Conservation (phyloP, 2,888 invertebrate genomes). For the Eupithecia abbreviata region DNA sequence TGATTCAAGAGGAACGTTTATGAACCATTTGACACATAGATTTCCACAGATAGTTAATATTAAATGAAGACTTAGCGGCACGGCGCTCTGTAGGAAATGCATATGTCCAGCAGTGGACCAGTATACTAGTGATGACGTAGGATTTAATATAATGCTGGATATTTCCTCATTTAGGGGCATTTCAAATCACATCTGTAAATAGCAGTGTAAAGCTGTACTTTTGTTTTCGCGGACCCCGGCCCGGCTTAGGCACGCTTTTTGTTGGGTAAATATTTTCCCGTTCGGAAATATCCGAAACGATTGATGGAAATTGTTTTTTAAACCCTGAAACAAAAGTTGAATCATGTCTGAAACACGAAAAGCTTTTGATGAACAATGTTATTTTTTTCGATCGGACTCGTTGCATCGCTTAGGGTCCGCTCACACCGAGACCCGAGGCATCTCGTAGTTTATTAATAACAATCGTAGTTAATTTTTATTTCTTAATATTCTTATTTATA, state of each 20-base stretch:
- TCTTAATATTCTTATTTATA: too few species aligned
- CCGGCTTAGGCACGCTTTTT: conserved; percentile 37
- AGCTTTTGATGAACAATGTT: conserved; percentile 32
- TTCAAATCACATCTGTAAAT: conserved; percentile 29
- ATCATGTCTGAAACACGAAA: conserved; percentile 16
- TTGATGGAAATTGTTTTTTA: conserved; percentile 27
- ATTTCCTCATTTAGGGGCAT: not conserved
- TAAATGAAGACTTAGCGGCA: too few species aligned
- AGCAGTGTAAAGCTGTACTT: conserved; percentile 43
- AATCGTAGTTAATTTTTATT: too few species aligned
- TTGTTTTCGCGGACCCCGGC: conserved; percentile 39
- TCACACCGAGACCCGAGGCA: too few species aligned
- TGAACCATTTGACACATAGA: too few species aligned
- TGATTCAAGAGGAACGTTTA: too few species aligned
- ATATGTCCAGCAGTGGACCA: not conserved
- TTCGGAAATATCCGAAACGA: conserved; percentile 32
- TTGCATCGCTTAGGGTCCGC: not conserved
- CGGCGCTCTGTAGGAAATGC: too few species aligned
- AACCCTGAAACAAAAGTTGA: conserved; percentile 19
- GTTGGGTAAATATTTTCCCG: conserved; percentile 38
- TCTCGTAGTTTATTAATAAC: too few species aligned
- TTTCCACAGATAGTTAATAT: too few species aligned
- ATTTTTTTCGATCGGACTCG: not conserved
- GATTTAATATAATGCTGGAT: not conserved
- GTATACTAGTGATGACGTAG: not conserved